Percentiles rank a stretch among this genome's conserved stretches.
Evolutionary conservation across 2,113 vertebrate genomes (phyloP).

Genomic region (Cacatua alba): DNA sequence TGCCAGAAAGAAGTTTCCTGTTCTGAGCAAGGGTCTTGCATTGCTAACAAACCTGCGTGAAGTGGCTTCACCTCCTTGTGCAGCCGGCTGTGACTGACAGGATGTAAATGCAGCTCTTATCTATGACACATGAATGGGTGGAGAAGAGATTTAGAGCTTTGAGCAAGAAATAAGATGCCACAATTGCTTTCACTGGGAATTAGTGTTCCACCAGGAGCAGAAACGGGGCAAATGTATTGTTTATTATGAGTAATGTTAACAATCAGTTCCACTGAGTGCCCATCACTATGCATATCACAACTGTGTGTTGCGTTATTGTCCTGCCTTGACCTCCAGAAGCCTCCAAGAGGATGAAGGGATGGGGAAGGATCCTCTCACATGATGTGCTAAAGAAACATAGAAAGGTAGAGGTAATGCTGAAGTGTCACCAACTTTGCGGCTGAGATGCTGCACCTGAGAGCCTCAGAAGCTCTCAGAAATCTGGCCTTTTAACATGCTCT

Average conservation of each 20-base stretch:
- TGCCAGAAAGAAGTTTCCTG: slow-evolving; percentile 31
- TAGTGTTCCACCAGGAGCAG: not conserved
- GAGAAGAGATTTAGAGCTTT: slow-evolving; percentile 22
- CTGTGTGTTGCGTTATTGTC: not conserved
- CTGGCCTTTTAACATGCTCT: not conserved
- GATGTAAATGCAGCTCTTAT: slow-evolving; percentile 55
- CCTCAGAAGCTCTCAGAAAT: not conserved
- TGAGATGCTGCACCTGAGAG: not conserved
- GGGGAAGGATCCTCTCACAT: not conserved
- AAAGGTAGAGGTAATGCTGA: not conserved
- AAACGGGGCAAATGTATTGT: not conserved
- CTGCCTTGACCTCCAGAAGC: not conserved
- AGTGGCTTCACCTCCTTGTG: slow-evolving; percentile 31
- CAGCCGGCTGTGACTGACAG: slow-evolving; percentile 22
- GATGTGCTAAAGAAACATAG: not conserved
- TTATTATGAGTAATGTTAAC: not conserved
- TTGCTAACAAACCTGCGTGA: slow-evolving; percentile 25
- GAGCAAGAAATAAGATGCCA: slow-evolving; percentile 8
- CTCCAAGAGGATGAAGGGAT: not conserved
- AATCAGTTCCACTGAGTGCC: not conserved
- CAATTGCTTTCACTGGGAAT: slow-evolving; percentile 1
- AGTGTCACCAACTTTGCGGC: not conserved
- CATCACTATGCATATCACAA: not conserved
- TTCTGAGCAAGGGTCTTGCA: slow-evolving; percentile 28
- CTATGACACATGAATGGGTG: slow-evolving; percentile 15